A percentile compares a stretch with the other conserved stretches of the same genome.
phyloP scores from a whole-genome alignment of 2,113 vertebrate species.

The Salminus brasiliensis region DNA sequence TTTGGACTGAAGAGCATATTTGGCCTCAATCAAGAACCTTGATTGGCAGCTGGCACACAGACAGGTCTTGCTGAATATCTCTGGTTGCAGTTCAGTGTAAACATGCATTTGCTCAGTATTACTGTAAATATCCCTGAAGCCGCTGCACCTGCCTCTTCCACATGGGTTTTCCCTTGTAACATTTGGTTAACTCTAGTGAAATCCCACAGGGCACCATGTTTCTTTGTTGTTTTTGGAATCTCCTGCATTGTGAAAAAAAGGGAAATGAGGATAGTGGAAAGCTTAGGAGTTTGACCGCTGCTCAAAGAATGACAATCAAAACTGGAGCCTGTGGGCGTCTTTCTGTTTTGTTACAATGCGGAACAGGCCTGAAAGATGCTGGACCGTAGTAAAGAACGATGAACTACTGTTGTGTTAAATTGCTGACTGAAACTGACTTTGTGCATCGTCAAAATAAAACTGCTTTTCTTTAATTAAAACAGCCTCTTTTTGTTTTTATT shows the following conservation, averaged over 20 bases:
- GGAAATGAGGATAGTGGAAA: neutral
- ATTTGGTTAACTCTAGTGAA: neutral
- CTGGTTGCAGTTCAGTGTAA: neutral
- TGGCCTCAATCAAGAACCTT: too few species aligned
- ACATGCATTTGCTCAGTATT: neutral
- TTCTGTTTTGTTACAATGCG: neutral
- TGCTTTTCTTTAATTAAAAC: slow-evolving; percentile 68
- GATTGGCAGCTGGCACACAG: neutral
- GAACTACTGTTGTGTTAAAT: slow-evolving; percentile 55
- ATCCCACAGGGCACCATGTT: neutral
- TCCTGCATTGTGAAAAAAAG: slow-evolving; percentile 14
- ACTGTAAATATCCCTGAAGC: neutral
- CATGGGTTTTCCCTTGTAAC: neutral
- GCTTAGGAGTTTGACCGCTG: slow-evolving; percentile 53
- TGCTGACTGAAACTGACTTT: slow-evolving; percentile 63
- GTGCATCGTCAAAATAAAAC: slow-evolving; percentile 70
- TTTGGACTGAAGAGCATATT: neutral
- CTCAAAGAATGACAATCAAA: slow-evolving; percentile 70
- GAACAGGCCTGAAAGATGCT: slow-evolving; percentile 30
- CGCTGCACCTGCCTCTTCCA: neutral
- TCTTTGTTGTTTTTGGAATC: slow-evolving; percentile 12
- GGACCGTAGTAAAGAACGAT: slow-evolving; percentile 42
- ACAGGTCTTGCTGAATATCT: neutral
- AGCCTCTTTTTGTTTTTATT: neutral
- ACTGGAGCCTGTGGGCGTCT: slow-evolving; percentile 41